Base-by-base conservation (phyloP, 2,113 vertebrate genomes). In the Turdus rufiventris region DNA sequence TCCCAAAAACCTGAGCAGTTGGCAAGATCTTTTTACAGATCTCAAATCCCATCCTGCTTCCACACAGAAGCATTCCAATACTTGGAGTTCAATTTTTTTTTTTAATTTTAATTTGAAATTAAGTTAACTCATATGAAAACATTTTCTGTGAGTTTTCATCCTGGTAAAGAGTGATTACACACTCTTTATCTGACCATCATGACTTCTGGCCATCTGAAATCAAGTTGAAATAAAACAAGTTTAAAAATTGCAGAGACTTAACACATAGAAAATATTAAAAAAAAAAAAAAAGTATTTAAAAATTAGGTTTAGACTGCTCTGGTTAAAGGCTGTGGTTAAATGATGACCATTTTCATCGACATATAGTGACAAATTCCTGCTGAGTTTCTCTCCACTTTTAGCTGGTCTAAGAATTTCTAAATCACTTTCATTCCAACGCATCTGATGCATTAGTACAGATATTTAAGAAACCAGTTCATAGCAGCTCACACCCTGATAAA, bases 401-500 rank as follows among this genome's bases (percentile, higher is more conserved):
- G 34, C 28, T n/a, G 4, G 62, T 25, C 5, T 45, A 18, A 24
- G 33, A 33, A 50, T n/a, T 84, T 86, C 61, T 14, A 73, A 74
- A 75, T 54, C 34, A 26, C 1, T 3, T 34, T 76, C 63, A 56
- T 0, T n/a, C n/a, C n/a, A n/a, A n/a, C n/a, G n/a, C 1, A 9
- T 45, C 43, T 43, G 29, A 66, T 58, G 23, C 24, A 77, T 80
- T 86, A 50, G 50, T 47, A 38, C 7, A 18, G 62, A 28, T 57
- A 83, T 54, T 77, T 76, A 58, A 81, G 34, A 86, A 76, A 70
- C 16, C 57, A 78, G 58, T 47, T 70, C 38, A 43, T 23, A 61
- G 33, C 34, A 84, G 31, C 33, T 72, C 40, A 72, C 4, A 4
- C 11, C 18, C 25, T 20, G 33, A 33, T 47, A 14, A 66, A 70